Evolutionary conservation across 2,888 invertebrate species (phyloP).

Genomic region (Cyaniris semiargus): DNA sequence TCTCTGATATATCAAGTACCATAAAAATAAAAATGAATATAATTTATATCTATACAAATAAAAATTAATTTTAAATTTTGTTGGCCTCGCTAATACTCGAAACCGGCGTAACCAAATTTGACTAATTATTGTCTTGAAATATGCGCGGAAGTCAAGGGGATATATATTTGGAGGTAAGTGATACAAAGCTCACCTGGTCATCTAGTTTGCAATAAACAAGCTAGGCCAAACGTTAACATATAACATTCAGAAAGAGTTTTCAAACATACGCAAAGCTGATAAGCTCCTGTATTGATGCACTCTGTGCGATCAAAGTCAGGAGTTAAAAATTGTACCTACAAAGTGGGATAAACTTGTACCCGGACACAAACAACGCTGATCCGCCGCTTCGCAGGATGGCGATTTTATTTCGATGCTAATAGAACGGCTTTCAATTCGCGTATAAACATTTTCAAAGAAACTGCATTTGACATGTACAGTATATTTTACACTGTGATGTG

Average conservation of each 20-base stretch:
- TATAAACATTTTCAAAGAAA: background rate
- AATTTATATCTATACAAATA: no score
- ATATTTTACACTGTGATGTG: background rate
- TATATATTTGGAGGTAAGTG: no score
- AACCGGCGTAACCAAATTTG: no score
- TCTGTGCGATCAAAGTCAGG: background rate
- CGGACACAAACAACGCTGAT: background rate
- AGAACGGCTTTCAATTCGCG: background rate
- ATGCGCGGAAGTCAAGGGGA: no score
- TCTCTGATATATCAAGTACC: no score
- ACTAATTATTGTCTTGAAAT: no score
- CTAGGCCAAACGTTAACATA: no score
- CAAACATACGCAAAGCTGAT: background rate
- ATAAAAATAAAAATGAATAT: no score
- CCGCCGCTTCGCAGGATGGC: background rate
- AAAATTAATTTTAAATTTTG: no score
- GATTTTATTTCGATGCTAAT: conserved; percentile 19
- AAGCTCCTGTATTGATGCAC: conserved; percentile 8
- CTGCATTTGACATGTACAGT: background rate
- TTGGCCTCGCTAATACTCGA: no score
- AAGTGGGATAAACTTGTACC: background rate
- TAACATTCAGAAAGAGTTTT: background rate
- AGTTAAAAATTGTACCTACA: conserved; percentile 2
- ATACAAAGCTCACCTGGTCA: no score
- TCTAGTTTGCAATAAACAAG: no score